Evolutionary conservation across 1,140 invertebrate species (phyloP), one percentile per base, ranked within the genome.

Genomic region (Zaprionus ornatus): DNA sequence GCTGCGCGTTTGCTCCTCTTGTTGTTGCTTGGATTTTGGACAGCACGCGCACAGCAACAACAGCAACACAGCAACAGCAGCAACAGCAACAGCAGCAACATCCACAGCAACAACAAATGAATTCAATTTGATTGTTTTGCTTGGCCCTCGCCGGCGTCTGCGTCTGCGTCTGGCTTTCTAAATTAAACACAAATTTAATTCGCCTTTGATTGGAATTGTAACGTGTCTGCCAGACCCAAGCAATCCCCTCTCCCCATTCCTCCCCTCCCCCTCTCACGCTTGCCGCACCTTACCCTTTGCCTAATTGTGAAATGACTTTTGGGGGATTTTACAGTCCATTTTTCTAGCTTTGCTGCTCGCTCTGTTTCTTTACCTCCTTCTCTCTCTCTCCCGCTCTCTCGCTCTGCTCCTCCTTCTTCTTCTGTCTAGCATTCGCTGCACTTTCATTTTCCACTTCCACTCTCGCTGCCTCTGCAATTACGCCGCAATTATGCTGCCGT

Each of bases 81-180:
- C 37, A 15, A 5, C 42, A 29, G 35, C 32, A 50, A 48, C 25
- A 57, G 1, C 3, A 40, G 1, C 37, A 15, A 5, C 42, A 29
- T 7, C n/a, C 13, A 42, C 4, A 62, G 32, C 60, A 60, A 21
- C 6, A 6, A 48, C 32, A 50, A 56, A 19, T 57, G 35, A 74
- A 73, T 67, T 77, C 70, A 77, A 77, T 74, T 77, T 74, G 32
- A 74, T 74, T 76, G 74, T 72, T 45, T 70, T 62, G n/a, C 66
- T 52, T 63, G 52, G 64, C 48, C 57, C 52, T n/a, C 19, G n/a
- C 10, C 54, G 35, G 42, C 29, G 17, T 40, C 45, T 13, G 63
- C 55, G 23, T 37, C 25, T 29, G n/a, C 27, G 57, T 62, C 65
- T 68, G 74, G 69, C 74, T 77, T 77, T 77, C 71, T 63, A 67